These are phyloP conservation scores for Pseudocheirus occidentalis DNA, from an alignment of 2,797 vertebrate species.

Conservation along the genomic window DNA sequence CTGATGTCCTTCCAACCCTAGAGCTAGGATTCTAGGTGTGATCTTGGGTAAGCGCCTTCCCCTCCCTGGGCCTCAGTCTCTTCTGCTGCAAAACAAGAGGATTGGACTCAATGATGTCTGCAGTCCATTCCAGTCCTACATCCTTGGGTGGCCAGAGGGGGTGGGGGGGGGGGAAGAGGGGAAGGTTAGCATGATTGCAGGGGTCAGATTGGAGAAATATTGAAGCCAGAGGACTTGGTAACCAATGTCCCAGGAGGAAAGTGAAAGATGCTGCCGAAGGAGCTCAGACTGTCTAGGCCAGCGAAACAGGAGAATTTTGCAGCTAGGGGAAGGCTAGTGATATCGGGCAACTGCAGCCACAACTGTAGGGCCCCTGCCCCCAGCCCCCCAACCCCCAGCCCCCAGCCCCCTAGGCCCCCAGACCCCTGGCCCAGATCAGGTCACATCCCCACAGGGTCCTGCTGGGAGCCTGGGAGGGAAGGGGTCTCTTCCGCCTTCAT, in stretches of 20 bases:
- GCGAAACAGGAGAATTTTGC: background rate
- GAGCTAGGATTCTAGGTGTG: background rate
- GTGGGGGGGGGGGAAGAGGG: background rate
- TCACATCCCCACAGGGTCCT: background rate
- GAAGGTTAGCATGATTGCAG: background rate
- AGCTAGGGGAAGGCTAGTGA: background rate
- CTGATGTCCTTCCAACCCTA: background rate
- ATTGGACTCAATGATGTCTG: background rate
- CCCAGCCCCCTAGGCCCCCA: too few species aligned
- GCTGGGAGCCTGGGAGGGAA: constrained; percentile 35
- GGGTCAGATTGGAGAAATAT: background rate
- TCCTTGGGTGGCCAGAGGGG: background rate
- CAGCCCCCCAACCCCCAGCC: too few species aligned
- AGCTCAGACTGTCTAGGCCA: background rate
- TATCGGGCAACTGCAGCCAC: background rate
- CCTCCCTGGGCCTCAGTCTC: background rate
- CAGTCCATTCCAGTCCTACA: background rate
- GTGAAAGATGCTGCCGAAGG: background rate
- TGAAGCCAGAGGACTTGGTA: background rate
- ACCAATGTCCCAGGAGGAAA: background rate
- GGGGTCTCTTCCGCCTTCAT: constrained; percentile 65
- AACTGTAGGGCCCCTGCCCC: background rate
- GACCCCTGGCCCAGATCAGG: background rate
- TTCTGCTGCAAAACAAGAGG: background rate
- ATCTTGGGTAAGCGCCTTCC: background rate